Evolutionary conservation across 2,888 invertebrate species (phyloP), one percentile per base, ranked within the genome.

Genomic region (Hyalella azteca): DNA sequence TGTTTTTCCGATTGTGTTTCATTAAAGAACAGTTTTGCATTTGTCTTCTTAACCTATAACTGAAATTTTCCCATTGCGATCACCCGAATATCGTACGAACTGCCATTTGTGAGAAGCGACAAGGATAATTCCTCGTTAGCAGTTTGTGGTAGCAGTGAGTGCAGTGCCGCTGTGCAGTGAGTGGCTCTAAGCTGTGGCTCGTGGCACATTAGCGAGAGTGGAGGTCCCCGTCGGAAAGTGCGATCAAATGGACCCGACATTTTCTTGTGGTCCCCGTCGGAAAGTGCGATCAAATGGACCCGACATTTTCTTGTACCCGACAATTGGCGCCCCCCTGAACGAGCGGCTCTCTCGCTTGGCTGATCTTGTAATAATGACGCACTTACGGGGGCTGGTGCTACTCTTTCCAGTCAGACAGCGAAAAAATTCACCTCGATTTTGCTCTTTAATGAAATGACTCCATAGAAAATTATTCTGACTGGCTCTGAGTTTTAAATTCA

Each of bases 221-320:
- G 66, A 32, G 66, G 36, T 36, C 29, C 66, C 66, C 36, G 36
- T 66, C 36, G 66, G 66, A 66, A 66, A 66, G n/a, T 66, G 66
- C 66, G 22, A 66, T 66, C 66, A 66, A 66, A 66, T 66, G 66
- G 66, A 22, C 39, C 66, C 66, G 32, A 32, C 66, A 66, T 36
- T 66, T 66, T 66, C 36, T 36, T 36, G 66, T 36, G 66, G 36
- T 36, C 29, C 66, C 66, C 36, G 36, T 66, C 36, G 66, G 66
- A 66, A 66, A 66, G n/a, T 66, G 66, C 66, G 22, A 66, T 66
- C 66, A 66, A 66, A 66, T 66, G 66, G 66, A 22, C 39, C 66
- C 66, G 32, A 32, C 66, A 66, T 36, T 66, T 66, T 66, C 36
- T 36, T 36, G 66, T 66, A 66, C 66, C 36, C 36, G 29, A 54